phyloP scores from a whole-genome alignment of 2,888 invertebrate genomes.

The Fragum whitleyi region DNA sequence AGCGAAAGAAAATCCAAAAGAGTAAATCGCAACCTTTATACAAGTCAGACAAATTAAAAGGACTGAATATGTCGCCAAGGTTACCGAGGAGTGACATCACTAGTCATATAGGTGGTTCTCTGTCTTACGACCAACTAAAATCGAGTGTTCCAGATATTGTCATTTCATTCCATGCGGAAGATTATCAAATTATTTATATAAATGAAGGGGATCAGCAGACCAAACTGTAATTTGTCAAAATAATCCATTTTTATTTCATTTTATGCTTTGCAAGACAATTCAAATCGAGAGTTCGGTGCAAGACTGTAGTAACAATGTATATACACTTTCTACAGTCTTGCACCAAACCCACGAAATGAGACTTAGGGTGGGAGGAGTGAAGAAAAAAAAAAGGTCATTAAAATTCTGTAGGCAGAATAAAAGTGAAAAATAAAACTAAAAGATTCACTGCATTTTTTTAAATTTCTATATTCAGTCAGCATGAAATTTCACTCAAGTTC shows the following conservation, averaged over 20 bases:
- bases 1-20: slow-evolving; percentile 3
- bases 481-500: too few relatives aligned
- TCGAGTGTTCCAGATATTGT: slow-evolving; percentile 57
- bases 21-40: slow-evolving; percentile 2
- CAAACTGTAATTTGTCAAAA: slow-evolving; percentile 56
- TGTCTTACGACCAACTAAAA: slow-evolving; percentile 58
- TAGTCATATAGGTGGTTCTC: slow-evolving; percentile 38
- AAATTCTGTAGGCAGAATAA: too few relatives aligned
- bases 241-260: too few relatives aligned
- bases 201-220: slow-evolving; percentile 70
- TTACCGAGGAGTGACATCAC: slow-evolving; percentile 1
- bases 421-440: too few relatives aligned
- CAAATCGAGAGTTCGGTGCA: neutral
- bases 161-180: slow-evolving; percentile 62
- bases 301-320: neutral
- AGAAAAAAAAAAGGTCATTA: too few relatives aligned
- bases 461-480: too few relatives aligned
- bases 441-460: too few relatives aligned
- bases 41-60: neutral
- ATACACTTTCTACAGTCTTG: too few relatives aligned
- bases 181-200: slow-evolving; percentile 64
- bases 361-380: too few relatives aligned
- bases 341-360: too few relatives aligned
- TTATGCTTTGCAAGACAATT: neutral
- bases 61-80: slow-evolving; percentile 12